These are phyloP conservation scores for Caenorhabditis panamensis DNA, from an alignment of 2,888 invertebrate genomes.

Conservation along the genomic window DNA sequence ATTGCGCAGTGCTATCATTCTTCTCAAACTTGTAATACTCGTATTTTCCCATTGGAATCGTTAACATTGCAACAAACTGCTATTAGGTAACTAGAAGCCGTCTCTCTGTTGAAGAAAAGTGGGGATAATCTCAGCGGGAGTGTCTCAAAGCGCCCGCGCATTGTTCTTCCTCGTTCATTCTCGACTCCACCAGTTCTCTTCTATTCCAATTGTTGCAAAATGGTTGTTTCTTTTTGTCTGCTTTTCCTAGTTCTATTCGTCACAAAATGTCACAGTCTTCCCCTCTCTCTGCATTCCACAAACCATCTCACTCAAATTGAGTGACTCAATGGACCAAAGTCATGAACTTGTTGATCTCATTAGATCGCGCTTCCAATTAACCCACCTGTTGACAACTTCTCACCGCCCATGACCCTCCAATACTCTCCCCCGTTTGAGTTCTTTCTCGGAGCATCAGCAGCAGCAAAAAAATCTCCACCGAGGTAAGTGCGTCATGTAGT, in stretches of 20 bases:
- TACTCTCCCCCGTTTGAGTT: neutral
- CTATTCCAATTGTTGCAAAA: neutral
- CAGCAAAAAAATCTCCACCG: slow-evolving; percentile 1
- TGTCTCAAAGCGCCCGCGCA: neutral
- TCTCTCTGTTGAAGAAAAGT: neutral
- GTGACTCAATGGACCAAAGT: too few species aligned
- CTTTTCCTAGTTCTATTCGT: too few species aligned
- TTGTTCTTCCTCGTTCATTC: neutral
- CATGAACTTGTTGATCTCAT: too few species aligned
- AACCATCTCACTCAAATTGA: too few species aligned
- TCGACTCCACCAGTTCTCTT: neutral
- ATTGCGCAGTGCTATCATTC: too few species aligned
- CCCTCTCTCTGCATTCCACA: too few species aligned
- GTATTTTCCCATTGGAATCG: too few species aligned
- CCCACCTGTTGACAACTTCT: neutral
- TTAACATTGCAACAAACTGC: too few species aligned
- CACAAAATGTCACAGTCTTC: too few species aligned
- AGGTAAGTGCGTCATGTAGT: slow-evolving; percentile 60
- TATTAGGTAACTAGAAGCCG: too few species aligned
- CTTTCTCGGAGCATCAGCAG: neutral
- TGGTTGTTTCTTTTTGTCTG: neutral
- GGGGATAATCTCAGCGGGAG: neutral
- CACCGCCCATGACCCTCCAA: neutral
- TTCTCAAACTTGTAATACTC: too few species aligned
- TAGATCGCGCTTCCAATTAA: neutral